Conservation (phyloP, 1,140 invertebrate genomes). For the Cotesia vestalis region DNA sequence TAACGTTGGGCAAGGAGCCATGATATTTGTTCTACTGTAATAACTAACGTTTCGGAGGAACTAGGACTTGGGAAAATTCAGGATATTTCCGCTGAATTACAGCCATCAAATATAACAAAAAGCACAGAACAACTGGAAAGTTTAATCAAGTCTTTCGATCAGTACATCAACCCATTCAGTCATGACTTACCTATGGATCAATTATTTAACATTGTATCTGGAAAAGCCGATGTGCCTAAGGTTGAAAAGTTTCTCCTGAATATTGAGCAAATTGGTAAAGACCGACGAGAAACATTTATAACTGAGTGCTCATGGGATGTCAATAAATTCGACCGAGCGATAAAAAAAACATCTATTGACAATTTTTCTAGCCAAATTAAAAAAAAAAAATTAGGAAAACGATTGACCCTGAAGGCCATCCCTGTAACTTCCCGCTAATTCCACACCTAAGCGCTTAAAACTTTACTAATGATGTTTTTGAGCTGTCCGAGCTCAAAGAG, state of each 20-base stretch:
- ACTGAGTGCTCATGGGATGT: conserved; percentile 31
- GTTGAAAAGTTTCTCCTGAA: conserved; percentile 45
- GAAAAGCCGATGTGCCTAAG: conserved; percentile 40
- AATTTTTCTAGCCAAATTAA: conserved; percentile 26
- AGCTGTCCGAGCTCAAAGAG: too few species aligned
- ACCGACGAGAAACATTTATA: conserved; percentile 37
- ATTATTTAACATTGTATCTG: conserved; percentile 44
- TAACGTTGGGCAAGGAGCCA: conserved; percentile 42
- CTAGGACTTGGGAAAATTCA: conserved; percentile 29
- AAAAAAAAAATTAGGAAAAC: conserved; percentile 29
- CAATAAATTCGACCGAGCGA: conserved; percentile 37
- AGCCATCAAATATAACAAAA: conserved; percentile 41
- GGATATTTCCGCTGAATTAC: conserved; percentile 43
- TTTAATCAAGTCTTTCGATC: conserved; percentile 39
- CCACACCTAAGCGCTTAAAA: too few species aligned
- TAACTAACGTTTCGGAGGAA: conserved; percentile 3
- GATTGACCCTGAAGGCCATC: too few species aligned
- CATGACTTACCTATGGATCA: conserved; percentile 33
- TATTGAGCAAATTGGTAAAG: conserved; percentile 40
- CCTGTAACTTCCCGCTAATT: too few species aligned
- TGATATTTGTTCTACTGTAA: background rate
- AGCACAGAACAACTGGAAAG: conserved; percentile 36
- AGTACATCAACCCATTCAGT: conserved; percentile 40
- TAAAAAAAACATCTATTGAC: conserved; percentile 23
- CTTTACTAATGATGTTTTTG: too few species aligned